Base-by-base conservation (phyloP, 35 echinoderm and acorn worm species). In the Eucidaris tribuloides region DNA sequence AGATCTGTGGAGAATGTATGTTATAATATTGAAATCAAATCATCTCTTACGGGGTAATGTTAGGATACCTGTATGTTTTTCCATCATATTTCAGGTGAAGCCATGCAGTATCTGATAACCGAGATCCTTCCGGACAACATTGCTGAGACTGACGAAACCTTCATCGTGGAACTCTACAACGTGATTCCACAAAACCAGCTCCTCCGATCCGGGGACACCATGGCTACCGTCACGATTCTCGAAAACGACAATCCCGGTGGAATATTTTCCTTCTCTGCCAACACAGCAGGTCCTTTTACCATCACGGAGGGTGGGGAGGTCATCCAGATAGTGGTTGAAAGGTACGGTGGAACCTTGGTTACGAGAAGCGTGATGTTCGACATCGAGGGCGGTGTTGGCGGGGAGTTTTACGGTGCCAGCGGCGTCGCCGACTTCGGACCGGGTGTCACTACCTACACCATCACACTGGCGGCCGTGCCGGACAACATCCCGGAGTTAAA, bases 231-330 rank as follows among this genome's bases (percentile, higher is more conserved):
- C 36, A 90, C 80, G 54, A 90, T 99, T 38, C 58, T 78, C n/a
- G 96, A 99, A 62, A 99, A 93, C 25, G 96, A 99, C 49, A 82
- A 80, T 33, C 90, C 96, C 0, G 96, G 96, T 7, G 96, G 96
- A 24, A 77, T 82, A 64, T 93, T 99, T 81, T 90, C 93, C 59
- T 90, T 99, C 64, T 85, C 82, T 25, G 38, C 86, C 11, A 58
- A 38, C 18, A 83, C 96, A 0, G 52, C 65, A 2, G 96, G 96
- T 61, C 91, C 96, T 18, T 99, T 76, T 44, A 35, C 62, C 28
- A 71, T 93, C 23, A 23, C 79, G 0, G 96, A 99, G 84, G 79
- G 86, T 5, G 79, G 46, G 0, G 45, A 72, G 40, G 50, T 88
- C 2, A 46, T 89, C 25, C 82, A 87, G 40, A 79, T 93, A 7